A percentile compares a stretch with the other conserved stretches of the same genome.
Evolutionary conservation across 1,140 invertebrate genomes (phyloP).

Genomic region (silkworm (Bombyx mori)): DNA sequence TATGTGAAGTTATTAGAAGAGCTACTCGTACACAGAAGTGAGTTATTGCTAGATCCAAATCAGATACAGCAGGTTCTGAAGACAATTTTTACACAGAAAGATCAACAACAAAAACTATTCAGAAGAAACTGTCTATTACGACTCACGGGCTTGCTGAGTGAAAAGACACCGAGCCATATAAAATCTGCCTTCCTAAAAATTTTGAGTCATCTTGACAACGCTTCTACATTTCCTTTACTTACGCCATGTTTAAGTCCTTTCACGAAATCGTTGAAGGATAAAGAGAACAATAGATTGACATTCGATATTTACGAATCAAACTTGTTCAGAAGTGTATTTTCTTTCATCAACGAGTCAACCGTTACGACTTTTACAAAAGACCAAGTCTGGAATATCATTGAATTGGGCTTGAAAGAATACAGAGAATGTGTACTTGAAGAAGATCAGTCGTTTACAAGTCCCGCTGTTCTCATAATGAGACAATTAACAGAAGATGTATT

Average conservation of each 20-base stretch:
- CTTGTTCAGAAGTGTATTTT: slow-evolving; percentile 56
- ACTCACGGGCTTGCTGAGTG: slow-evolving; percentile 38
- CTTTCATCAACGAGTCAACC: slow-evolving; percentile 52
- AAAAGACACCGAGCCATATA: slow-evolving; percentile 42
- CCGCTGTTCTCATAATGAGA: slow-evolving; percentile 64
- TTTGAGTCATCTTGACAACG: slow-evolving; percentile 34
- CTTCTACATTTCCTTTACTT: slow-evolving; percentile 32
- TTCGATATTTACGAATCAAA: slow-evolving; percentile 64
- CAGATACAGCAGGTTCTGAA: slow-evolving; percentile 69
- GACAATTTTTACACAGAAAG: slow-evolving; percentile 38
- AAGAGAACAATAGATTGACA: slow-evolving; percentile 30
- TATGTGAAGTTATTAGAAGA: slow-evolving; percentile 45
- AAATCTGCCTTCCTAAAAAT: slow-evolving; percentile 42
- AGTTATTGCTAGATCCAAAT: slow-evolving; percentile 76
- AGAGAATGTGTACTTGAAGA: slow-evolving; percentile 48
- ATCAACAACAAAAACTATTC: slow-evolving; percentile 39
- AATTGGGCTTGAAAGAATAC: slow-evolving; percentile 52
- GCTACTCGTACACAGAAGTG: slow-evolving; percentile 55
- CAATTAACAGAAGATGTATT: slow-evolving; percentile 74
- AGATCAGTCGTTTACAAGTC: slow-evolving; percentile 41
- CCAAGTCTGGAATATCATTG: slow-evolving; percentile 60
- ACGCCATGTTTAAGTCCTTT: slow-evolving; percentile 34
- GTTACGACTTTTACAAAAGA: slow-evolving; percentile 41
- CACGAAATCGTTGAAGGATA: slow-evolving; percentile 28
- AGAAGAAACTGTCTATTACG: slow-evolving; percentile 46